phyloP scores from a whole-genome alignment of 1,140 invertebrate genomes.

The Acromyrmex echinatior region DNA sequence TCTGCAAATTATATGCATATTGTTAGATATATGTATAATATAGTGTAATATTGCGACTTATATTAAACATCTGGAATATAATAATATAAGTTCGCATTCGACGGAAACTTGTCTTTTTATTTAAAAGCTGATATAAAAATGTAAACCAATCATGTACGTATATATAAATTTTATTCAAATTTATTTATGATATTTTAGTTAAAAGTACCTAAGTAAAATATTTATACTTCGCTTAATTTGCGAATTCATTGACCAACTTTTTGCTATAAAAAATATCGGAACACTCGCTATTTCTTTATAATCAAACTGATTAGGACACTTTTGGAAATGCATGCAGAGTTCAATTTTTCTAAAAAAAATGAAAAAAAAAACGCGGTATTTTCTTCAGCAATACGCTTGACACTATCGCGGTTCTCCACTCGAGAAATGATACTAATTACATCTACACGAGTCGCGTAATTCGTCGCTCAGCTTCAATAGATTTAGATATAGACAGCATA shows the following conservation, averaged over 20 bases:
- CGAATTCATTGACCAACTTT: background rate
- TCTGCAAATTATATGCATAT: background rate
- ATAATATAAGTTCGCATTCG: background rate
- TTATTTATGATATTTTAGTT: background rate
- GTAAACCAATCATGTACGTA: background rate
- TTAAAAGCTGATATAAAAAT: conserved; percentile 8
- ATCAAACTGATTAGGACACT: background rate
- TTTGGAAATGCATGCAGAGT: background rate
- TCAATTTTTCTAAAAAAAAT: background rate
- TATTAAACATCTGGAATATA: background rate
- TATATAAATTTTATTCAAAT: background rate
- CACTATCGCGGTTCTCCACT: conserved; percentile 35
- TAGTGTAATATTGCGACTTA: background rate
- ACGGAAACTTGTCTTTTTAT: background rate
- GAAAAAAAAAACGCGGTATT: background rate
- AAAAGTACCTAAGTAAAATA: background rate
- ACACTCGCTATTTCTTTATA: background rate
- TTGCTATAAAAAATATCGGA: background rate
- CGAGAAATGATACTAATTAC: conserved; percentile 28
- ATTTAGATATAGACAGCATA: conserved; percentile 25
- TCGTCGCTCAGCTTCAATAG: conserved; percentile 16
- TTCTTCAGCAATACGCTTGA: conserved; percentile 19
- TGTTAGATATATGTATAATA: background rate
- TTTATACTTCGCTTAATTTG: background rate
- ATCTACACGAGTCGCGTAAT: conserved; percentile 19